Evolutionary conservation across 2,797 vertebrate species (phyloP).

Genomic region (Megalops cyprinoides): DNA sequence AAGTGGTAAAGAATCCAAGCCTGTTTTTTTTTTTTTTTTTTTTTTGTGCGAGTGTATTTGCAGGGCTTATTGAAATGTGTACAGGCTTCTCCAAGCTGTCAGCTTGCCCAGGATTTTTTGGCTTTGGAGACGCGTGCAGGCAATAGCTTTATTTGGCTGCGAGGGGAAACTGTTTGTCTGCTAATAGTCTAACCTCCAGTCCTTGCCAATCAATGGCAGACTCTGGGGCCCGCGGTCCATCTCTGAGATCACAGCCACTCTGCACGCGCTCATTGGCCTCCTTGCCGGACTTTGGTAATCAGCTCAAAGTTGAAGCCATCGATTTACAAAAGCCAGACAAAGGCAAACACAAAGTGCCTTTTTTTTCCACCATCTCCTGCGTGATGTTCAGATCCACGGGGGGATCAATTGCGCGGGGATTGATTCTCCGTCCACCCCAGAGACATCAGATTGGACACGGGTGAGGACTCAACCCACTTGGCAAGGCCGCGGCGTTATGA

Average conservation of each 20-base stretch:
- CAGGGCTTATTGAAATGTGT: conserved; percentile 35
- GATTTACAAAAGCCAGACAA: conserved; percentile 18
- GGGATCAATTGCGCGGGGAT: conserved; percentile 64
- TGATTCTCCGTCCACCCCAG: conserved; percentile 60
- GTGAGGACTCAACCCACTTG: neutral
- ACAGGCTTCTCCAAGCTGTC: conserved; percentile 24
- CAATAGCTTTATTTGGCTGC: conserved; percentile 42
- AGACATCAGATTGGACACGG: conserved; percentile 59
- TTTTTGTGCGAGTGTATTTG: neutral
- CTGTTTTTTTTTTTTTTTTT: no score
- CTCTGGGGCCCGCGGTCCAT: neutral
- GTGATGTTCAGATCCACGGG: conserved; percentile 55
- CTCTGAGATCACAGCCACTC: neutral
- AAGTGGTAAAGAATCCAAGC: neutral
- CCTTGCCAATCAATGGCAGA: conserved; percentile 26
- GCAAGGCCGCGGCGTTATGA: neutral
- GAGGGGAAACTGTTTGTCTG: conserved; percentile 29
- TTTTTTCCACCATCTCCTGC: neutral
- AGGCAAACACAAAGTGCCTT: neutral
- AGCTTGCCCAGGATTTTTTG: conserved; percentile 38
- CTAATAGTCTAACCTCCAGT: conserved; percentile 26
- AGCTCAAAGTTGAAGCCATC: conserved; percentile 1
- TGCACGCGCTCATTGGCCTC: neutral
- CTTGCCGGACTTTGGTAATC: neutral
- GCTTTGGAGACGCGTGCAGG: conserved; percentile 30